Conservation (phyloP, 2,113 vertebrate species). For the Siniperca knerii region DNA sequence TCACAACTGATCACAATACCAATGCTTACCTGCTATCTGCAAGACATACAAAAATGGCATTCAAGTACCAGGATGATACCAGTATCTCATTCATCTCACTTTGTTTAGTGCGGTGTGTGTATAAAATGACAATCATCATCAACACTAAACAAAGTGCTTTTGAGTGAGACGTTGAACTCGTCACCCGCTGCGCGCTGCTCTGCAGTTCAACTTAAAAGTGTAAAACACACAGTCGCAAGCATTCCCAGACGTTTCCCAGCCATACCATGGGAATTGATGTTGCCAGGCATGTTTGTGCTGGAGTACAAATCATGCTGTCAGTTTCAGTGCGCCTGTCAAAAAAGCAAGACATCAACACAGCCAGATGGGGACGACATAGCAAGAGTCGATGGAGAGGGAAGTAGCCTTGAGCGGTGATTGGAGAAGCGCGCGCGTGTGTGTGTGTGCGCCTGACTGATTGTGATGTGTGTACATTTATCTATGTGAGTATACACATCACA, state of each 20-base stretch:
- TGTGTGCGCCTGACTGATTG: constrained; percentile 2
- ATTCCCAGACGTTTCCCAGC: constrained; percentile 40
- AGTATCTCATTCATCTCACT: background rate
- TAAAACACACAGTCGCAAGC: constrained; percentile 46
- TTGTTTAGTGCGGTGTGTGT: no score
- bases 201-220: constrained; percentile 41
- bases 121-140: constrained; percentile 35
- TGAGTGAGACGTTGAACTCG: constrained; percentile 35
- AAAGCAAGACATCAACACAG: constrained; percentile 64
- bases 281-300: constrained; percentile 70
- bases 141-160: constrained; percentile 35
- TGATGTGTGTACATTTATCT: background rate
- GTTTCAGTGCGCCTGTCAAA: constrained; percentile 70
- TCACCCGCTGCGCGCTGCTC: constrained; percentile 21
- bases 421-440: constrained; percentile 3
- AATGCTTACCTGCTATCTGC: background rate
- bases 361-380: constrained; percentile 42
- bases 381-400: constrained; percentile 30
- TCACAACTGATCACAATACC: background rate
- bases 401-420: constrained; percentile 50
- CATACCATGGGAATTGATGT: constrained; percentile 65
- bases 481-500: background rate
- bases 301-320: constrained; percentile 76
- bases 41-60: background rate
- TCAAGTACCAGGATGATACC: background rate